Evolutionary conservation across 2,888 invertebrate genomes (phyloP).

Genomic region (Pheosia gnoma): DNA sequence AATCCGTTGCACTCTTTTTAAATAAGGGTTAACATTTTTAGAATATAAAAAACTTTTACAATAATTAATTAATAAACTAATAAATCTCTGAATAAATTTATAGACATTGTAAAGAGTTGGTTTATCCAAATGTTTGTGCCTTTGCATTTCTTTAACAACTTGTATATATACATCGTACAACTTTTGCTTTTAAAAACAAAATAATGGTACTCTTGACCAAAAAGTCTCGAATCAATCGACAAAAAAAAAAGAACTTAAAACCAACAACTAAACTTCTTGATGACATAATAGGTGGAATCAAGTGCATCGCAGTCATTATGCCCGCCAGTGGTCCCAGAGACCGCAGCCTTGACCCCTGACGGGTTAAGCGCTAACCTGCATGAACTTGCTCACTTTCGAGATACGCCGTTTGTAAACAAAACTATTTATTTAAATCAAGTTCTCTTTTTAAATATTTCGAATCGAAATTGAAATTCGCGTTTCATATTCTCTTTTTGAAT

Average conservation of each 20-base stretch:
- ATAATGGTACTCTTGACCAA: no score
- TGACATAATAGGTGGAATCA: constrained; percentile 53
- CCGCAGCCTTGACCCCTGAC: constrained; percentile 60
- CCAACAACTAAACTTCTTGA: constrained; percentile 27
- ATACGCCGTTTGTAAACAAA: constrained; percentile 47
- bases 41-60: no score
- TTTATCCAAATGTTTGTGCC: no score
- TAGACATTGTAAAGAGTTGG: no score
- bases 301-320: constrained; percentile 49
- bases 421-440: not conserved
- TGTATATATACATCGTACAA: no score
- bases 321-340: constrained; percentile 42
- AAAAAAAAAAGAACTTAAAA: constrained; percentile 5
- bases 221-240: no score
- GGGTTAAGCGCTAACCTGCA: constrained; percentile 59
- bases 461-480: constrained; percentile 5
- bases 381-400: constrained; percentile 42
- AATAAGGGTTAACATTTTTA: no score
- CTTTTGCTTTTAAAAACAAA: no score
- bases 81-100: no score
- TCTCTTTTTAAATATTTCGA: constrained; percentile 4
- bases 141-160: no score
- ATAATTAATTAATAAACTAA: no score
- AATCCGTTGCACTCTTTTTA: no score
- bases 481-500: not conserved